Percentiles rank a stretch among this genome's conserved stretches.
phyloP scores from a whole-genome alignment of 2,888 invertebrate genomes.

The Drosophila kuntzei region DNA sequence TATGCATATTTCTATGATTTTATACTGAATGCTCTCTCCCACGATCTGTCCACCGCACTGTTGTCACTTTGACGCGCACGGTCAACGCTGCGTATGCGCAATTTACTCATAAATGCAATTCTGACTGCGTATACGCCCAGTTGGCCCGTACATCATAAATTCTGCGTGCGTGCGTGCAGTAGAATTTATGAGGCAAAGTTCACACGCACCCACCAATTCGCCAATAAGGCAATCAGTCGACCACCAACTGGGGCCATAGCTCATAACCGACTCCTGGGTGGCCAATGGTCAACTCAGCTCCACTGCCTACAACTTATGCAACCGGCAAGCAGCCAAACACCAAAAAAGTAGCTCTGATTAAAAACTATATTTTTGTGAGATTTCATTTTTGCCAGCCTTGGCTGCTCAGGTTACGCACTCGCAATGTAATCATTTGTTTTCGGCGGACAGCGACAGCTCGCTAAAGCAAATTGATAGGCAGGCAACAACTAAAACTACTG shows the following conservation, averaged over 20 bases:
- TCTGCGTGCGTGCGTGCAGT: constrained; percentile 27
- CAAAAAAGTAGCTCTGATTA: constrained; percentile 60
- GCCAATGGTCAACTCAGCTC: constrained; percentile 42
- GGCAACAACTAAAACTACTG: constrained; percentile 60
- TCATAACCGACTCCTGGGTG: constrained; percentile 60
- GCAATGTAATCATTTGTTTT: constrained; percentile 77
- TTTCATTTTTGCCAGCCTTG: constrained; percentile 37
- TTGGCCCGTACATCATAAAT: constrained; percentile 66
- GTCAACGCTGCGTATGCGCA: constrained; percentile 56
- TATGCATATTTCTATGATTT: constrained; percentile 23
- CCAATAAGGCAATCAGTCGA: constrained; percentile 48
- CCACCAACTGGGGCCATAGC: constrained; percentile 65
- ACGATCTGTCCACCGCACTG: constrained; percentile 76
- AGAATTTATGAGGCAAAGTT: constrained; percentile 74
- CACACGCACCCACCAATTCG: constrained; percentile 70
- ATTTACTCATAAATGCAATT: constrained; percentile 55
- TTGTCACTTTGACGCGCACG: constrained; percentile 53
- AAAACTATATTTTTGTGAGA: constrained; percentile 56
- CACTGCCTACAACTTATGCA: constrained; percentile 62
- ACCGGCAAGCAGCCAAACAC: constrained; percentile 26
- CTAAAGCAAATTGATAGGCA: constrained; percentile 75
- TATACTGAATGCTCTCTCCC: constrained; percentile 58
- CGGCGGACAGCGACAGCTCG: constrained; percentile 65
- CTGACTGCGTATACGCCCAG: constrained; percentile 63
- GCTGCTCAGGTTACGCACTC: constrained; percentile 80